Conservation (phyloP, 2,113 vertebrate species). For the Carassius carassius region DNA sequence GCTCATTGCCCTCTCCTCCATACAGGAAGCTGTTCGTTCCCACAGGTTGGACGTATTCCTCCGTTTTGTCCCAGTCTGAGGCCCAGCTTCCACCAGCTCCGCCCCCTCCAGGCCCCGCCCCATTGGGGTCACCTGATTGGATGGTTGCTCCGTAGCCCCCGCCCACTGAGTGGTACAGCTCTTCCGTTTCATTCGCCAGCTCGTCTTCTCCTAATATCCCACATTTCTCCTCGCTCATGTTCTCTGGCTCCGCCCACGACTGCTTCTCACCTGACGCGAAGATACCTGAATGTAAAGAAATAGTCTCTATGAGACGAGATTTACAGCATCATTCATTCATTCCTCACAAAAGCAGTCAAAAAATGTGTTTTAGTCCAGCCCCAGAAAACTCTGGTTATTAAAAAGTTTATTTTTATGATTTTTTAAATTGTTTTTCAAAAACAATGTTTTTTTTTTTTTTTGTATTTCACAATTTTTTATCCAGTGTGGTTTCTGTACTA, state of each 20-base stretch:
- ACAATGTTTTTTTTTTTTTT: no score
- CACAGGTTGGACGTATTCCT: constrained; percentile 92
- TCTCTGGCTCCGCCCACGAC: constrained; percentile 94
- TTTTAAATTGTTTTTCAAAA: no score
- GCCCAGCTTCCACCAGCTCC: constrained; percentile 81
- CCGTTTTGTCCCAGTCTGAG: constrained; percentile 91
- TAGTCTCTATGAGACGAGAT: background rate
- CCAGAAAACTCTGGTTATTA: no score
- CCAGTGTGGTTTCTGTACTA: no score
- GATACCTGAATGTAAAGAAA: constrained; percentile 76
- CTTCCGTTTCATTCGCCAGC: constrained; percentile 93
- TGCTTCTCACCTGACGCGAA: constrained; percentile 98
- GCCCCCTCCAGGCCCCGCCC: constrained; percentile 56
- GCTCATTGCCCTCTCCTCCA: constrained; percentile 70
- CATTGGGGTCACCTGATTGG: constrained; percentile 73
- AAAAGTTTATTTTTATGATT: no score
- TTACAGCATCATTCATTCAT: background rate
- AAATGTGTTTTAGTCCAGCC: background rate
- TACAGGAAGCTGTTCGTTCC: constrained; percentile 85
- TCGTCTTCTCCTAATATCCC: constrained; percentile 97
- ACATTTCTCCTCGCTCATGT: constrained; percentile 93
- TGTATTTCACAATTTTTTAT: no score
- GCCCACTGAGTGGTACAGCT: constrained; percentile 85
- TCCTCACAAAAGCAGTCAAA: background rate
- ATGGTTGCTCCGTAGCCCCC: constrained; percentile 89